Percentiles rank a stretch among this genome's conserved stretches.
Conservation (phyloP, 2,888 invertebrate species). For the Zygothrica quintamaculata region DNA sequence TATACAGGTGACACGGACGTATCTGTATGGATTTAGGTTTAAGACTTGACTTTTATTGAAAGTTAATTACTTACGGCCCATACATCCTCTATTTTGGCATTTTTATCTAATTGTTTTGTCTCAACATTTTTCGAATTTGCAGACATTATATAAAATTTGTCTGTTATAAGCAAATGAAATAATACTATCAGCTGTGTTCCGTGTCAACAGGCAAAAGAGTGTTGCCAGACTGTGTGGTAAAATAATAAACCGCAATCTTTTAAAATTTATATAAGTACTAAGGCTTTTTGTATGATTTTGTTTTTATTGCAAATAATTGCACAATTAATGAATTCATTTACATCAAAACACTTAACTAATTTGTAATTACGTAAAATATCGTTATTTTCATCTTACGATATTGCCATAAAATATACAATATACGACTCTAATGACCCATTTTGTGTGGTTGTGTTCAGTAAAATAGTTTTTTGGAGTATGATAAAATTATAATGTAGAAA, state of each 20-base stretch:
- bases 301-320: slow-evolving; percentile 70
- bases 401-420: slow-evolving; percentile 31
- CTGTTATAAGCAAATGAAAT: background rate
- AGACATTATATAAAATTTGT: slow-evolving; percentile 59
- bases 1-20: slow-evolving; percentile 91
- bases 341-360: slow-evolving; percentile 50
- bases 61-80: slow-evolving; percentile 75
- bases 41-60: background rate
- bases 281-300: slow-evolving; percentile 18
- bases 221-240: slow-evolving; percentile 36
- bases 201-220: slow-evolving; percentile 22
- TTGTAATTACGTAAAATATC: slow-evolving; percentile 50
- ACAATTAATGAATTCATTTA: slow-evolving; percentile 58
- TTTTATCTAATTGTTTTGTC: slow-evolving; percentile 38
- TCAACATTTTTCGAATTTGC: slow-evolving; percentile 42
- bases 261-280: slow-evolving; percentile 16
- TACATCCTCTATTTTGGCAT: slow-evolving; percentile 59
- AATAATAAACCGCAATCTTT: slow-evolving; percentile 10
- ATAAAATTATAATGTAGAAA: slow-evolving; percentile 37
- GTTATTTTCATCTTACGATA: slow-evolving; percentile 24
- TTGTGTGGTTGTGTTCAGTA: slow-evolving; percentile 6
- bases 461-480: slow-evolving; percentile 18
- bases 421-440: slow-evolving; percentile 22
- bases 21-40: slow-evolving; percentile 86
- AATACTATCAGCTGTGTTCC: slow-evolving; percentile 41